phyloP scores from a whole-genome alignment of 2,888 invertebrate genomes.

The Hypolimnas misippus region DNA sequence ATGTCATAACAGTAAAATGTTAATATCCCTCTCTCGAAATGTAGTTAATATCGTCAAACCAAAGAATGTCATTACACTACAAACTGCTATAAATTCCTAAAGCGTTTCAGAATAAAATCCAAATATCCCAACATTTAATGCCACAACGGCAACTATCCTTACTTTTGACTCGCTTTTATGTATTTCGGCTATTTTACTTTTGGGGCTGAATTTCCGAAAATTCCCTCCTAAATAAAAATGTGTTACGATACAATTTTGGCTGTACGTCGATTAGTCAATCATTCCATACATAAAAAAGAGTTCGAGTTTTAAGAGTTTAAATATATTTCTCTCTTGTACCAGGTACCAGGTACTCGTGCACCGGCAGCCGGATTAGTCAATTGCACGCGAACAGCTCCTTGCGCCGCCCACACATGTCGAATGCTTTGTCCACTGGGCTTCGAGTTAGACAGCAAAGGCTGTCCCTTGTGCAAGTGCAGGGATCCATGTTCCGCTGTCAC shows the following conservation, averaged over 20 bases:
- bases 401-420: conserved; percentile 91
- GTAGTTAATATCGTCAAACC: background rate
- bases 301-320: too few species aligned
- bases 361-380: conserved; percentile 86
- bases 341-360: conserved; percentile 89
- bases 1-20: background rate
- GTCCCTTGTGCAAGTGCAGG: conserved; percentile 91
- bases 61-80: background rate
- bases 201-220: too few species aligned
- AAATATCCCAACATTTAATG: background rate
- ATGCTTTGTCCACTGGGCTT: conserved; percentile 95
- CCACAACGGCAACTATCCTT: too few species aligned
- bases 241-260: too few species aligned
- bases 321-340: background rate
- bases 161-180: too few species aligned
- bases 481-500: conserved; percentile 91
- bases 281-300: too few species aligned
- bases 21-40: background rate
- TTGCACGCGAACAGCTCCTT: conserved; percentile 87
- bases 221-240: too few species aligned
- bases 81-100: too few species aligned
- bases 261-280: too few species aligned
- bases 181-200: too few species aligned
- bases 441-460: conserved; percentile 89
- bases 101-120: background rate